Base-by-base conservation (phyloP, 2,888 invertebrate genomes). In the Melanostoma scalare region DNA sequence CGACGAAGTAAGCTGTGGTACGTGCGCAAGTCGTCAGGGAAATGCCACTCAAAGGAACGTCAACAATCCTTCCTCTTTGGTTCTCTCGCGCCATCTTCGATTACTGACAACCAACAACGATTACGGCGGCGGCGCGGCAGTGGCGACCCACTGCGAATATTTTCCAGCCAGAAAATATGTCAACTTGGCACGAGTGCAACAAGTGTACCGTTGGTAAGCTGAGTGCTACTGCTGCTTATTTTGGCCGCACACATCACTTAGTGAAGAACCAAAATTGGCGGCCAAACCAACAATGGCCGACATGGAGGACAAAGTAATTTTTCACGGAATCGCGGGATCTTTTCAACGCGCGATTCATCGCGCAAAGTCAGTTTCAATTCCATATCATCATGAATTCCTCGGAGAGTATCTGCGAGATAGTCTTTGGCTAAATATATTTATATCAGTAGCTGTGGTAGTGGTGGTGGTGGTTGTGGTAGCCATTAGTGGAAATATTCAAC, bases 41-140 rank as follows among this genome's bases (percentile, higher is more conserved):
- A 84, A 84, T 84, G 84, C 84, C 84, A 84, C 74, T 84, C 84
- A 84, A 79, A 74, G 55, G 69, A 78, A 73, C 77, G 82, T 69
- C 78, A 74, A 30, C 71, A 52, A 74, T 76, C 72, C 73, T 69
- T 72, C 82, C 63, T 44, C 73, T 44, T 55, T 30, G 31, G 68
- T 35, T 46, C 10, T 60, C 61, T 69, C 61, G 69, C 69, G 30
- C 71, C 63, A 60, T 67, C 56, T 63, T 68, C 55, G 60, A 46
- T 6, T 3, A n/a, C 3, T 61, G 69, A 50, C 33, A 63, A 30
- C 63, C 50, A 50, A 50, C 31, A 10, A 31, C 50, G 20, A 8
- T 20, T n/a, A 50, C 6, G 31, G 31, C 35, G 6, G n/a, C 5
- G 35, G 6, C 58, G 33, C 10, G 20, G 36, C 6, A 20, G 10